A percentile compares a stretch with the other conserved stretches of the same genome.
phyloP scores from a whole-genome alignment of 2,113 vertebrate species.

The Epinephelus cyanopodus region DNA sequence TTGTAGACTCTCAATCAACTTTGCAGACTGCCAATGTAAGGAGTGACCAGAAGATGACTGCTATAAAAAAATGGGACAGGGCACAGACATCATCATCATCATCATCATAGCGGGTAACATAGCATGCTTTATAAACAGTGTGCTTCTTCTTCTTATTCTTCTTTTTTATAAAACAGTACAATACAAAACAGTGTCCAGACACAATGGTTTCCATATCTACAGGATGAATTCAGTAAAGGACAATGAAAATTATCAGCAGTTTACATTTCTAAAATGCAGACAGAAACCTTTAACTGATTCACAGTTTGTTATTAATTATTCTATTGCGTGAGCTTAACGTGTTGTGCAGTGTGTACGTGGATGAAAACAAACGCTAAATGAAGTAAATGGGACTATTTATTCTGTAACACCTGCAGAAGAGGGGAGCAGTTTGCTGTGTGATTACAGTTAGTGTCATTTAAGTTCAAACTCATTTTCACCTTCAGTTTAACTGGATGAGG shows the following conservation, averaged over 20 bases:
- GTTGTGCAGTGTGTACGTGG: neutral
- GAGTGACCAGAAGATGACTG: slow-evolving; percentile 25
- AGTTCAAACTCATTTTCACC: neutral
- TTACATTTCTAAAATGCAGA: slow-evolving; percentile 47
- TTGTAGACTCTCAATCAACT: slow-evolving; percentile 14
- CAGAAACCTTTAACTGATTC: slow-evolving; percentile 17
- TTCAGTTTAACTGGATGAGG: neutral
- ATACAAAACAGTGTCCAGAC: slow-evolving; percentile 76
- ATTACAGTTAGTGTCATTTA: neutral
- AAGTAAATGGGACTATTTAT: no score
- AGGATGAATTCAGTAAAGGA: slow-evolving; percentile 39
- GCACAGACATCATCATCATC: slow-evolving; percentile 48
- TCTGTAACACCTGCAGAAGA: no score
- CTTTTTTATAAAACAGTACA: slow-evolving; percentile 72
- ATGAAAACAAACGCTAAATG: neutral
- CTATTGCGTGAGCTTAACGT: neutral
- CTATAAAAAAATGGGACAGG: slow-evolving; percentile 30
- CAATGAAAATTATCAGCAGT: slow-evolving; percentile 36
- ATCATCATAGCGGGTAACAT: slow-evolving; percentile 39
- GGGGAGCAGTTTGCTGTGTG: no score
- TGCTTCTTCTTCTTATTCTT: slow-evolving; percentile 31
- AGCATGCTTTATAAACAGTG: slow-evolving; percentile 78
- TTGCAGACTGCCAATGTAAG: slow-evolving; percentile 26
- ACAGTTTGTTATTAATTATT: slow-evolving; percentile 19
- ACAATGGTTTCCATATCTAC: slow-evolving; percentile 64